Conservation (phyloP, 2,888 invertebrate genomes). For the Nezara viridula region DNA sequence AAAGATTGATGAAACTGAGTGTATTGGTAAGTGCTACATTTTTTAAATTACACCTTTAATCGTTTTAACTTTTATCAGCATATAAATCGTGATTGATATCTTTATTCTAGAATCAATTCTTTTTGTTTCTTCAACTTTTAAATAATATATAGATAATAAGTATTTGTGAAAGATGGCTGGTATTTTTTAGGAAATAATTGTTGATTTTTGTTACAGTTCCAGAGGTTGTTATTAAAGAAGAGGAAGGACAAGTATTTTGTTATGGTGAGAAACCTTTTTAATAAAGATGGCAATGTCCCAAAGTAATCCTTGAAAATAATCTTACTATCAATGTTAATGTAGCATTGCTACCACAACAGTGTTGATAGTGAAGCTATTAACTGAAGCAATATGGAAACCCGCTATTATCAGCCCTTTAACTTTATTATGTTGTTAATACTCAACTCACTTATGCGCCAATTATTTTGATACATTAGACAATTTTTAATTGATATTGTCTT, state of each 20-base stretch:
- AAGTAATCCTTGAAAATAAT: neutral
- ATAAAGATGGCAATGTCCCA: neutral
- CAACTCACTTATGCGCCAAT: no score
- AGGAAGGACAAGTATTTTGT: neutral
- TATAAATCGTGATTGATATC: no score
- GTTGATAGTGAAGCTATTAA: no score
- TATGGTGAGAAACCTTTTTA: neutral
- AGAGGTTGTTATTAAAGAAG: constrained; percentile 13
- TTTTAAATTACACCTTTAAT: no score
- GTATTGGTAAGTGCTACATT: neutral
- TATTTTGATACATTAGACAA: no score
- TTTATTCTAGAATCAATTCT: no score
- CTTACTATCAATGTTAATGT: neutral
- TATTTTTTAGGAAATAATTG: neutral
- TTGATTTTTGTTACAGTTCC: neutral
- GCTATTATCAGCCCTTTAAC: no score
- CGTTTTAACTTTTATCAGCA: neutral
- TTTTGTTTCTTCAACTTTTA: no score
- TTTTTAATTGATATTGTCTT: no score
- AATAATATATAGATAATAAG: neutral
- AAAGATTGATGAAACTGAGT: neutral
- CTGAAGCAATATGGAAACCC: no score
- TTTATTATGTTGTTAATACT: no score
- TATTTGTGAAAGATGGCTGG: neutral
- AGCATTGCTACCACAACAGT: neutral